Evolutionary conservation across 2,797 vertebrate species (phyloP), one percentile per base, ranked within the genome.

Genomic region (Alosa sapidissima): DNA sequence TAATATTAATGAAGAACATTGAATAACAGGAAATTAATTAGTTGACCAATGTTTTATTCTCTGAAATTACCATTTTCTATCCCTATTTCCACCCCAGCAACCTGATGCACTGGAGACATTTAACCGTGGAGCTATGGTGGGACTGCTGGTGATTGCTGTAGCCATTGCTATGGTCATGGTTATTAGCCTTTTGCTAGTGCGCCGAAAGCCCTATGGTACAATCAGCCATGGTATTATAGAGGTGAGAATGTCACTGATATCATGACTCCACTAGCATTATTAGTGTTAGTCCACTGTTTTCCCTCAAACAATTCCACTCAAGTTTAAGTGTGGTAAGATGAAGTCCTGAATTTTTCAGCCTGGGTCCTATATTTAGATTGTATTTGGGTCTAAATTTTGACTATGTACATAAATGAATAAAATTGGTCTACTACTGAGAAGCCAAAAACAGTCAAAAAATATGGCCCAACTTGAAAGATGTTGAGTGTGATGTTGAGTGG

Each of bases 181-280:
- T 21, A 96, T 98, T 89, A 94, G 97, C 89, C 94, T 98, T 92
- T 94, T 98, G 84, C 91, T 98, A 83, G 96, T 98, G 88, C 96
- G 95, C 89, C 95, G 97, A 91, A 98, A 97, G 91, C 97, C 97
- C 2, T 98, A 97, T 1, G 97, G 97, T 87, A 95, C 96, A 5
- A 98, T 98, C 93, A 98, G 97, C 88, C 97, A 98, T 0, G 97
- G 97, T 65, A 98, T 98, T 41, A 97, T 98, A 51, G 97, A 98
- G 96, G 97, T 98, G 92, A 88, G 92, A 90, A 41, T 84, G 84
- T 21, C 28, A 28, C 28, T 28, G 28, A 28, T 28, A 28, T 28
- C 86, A 10, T 81, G 11, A 51, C 11, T 51, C 7, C 49, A 51
- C 9, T 11, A 51, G 49, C 49, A 10, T 10, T 28, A 28, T 28